Evolutionary conservation across 1,140 invertebrate genomes (phyloP), one percentile per base, ranked within the genome.

Genomic region (Drosophila pachea): DNA sequence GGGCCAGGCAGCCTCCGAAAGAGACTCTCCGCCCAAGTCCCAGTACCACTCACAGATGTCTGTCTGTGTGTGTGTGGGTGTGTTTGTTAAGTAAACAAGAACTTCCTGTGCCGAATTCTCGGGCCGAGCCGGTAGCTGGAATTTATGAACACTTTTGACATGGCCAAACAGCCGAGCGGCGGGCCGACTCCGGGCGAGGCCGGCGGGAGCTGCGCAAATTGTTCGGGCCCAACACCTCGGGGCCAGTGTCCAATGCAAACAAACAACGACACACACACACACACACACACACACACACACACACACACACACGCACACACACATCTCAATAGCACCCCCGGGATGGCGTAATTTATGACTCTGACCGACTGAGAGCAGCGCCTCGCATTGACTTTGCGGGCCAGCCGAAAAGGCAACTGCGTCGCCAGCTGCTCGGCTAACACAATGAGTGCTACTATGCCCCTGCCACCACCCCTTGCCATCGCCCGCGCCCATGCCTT

Each of bases 101-200:
- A 83, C 81, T 84, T 83, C 79, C 81, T 83, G 81, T 84, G 76
- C 76, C 62, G 55, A 83, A 83, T 66, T 82, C 74, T 61, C 52
- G 31, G 68, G 60, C 47, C 29, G n/a, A 40, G 42, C 47, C 29
- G n/a, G 35, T 36, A 68, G 38, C 22, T 61, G 48, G 63, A 83
- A 83, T 83, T 84, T 83, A 83, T 84, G 79, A 86, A 84, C 79
- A 83, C 71, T 78, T 82, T 83, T 83, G 79, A 83, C 79, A 76
- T 68, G 65, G 58, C 71, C 56, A 54, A 68, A 68, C 58, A 68
- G 35, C 52, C 9, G 12, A 42, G 52, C 11, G 47, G 49, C n/a
- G 48, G 48, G 59, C 38, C 22, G 63, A 38, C 54, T 33, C 53
- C 55, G 60, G 35, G 40, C 43, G 33, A 60, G 67, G 29, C 59